Percentiles rank a stretch among this genome's conserved stretches.
phyloP scores from a whole-genome alignment of 2,888 invertebrate species.

The Branchellion lobata region DNA sequence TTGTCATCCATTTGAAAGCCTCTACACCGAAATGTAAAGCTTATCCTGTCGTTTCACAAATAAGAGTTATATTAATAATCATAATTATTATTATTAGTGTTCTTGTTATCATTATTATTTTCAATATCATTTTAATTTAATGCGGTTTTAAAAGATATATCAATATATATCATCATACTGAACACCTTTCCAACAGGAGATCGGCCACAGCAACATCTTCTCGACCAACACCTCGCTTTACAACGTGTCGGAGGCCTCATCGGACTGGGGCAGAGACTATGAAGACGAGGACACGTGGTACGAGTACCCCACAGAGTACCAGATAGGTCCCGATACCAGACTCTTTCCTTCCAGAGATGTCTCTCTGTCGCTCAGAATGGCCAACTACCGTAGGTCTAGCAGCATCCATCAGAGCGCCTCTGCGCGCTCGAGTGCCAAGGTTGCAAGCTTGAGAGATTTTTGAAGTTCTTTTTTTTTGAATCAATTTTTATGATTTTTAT shows the following conservation, averaged over 20 bases:
- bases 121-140: too few relatives aligned
- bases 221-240: conserved; percentile 48
- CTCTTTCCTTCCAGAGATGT: conserved; percentile 70
- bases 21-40: too few relatives aligned
- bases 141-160: too few relatives aligned
- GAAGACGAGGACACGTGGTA: conserved; percentile 61
- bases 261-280: conserved; percentile 56
- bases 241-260: conserved; percentile 49
- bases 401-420: conserved; percentile 11
- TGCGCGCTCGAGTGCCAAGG: background rate
- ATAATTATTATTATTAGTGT: too few relatives aligned
- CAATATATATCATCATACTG: too few relatives aligned
- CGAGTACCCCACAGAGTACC: conserved; percentile 72
- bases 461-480: background rate
- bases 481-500: background rate
- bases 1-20: too few relatives aligned
- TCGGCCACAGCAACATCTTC: conserved; percentile 49
- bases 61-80: too few relatives aligned
- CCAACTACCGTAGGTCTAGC: conserved; percentile 48
- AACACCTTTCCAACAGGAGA: conserved; percentile 45
- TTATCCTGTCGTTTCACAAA: too few relatives aligned
- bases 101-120: too few relatives aligned
- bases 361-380: conserved; percentile 49
- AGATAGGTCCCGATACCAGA: conserved; percentile 91
- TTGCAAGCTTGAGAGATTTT: background rate